Conservation (phyloP, 2,113 vertebrate genomes). For the Aspidoscelis tigris region DNA sequence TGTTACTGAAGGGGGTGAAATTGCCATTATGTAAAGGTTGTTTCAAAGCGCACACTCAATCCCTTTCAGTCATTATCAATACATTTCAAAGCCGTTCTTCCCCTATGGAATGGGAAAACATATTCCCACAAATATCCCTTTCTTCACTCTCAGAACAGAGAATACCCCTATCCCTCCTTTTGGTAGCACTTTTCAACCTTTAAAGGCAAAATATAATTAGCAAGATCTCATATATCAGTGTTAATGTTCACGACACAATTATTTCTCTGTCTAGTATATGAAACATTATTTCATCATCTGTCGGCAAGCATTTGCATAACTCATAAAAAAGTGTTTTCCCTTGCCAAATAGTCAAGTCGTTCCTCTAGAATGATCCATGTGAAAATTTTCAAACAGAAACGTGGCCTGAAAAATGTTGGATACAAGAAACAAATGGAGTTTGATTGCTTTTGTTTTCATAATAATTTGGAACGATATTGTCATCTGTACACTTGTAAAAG, state of each 20-base stretch:
- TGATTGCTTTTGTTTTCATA: too few relatives aligned
- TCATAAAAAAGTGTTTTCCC: accelerated
- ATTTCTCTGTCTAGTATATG: neutral
- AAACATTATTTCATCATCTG: neutral
- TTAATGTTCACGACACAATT: conserved; percentile 54
- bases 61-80: conserved; percentile 48
- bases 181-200: conserved; percentile 16
- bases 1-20: conserved; percentile 49
- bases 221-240: conserved; percentile 50
- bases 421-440: too few relatives aligned
- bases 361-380: too few relatives aligned
- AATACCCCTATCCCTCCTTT: conserved; percentile 23
- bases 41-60: conserved; percentile 47
- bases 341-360: neutral
- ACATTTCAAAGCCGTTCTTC: conserved; percentile 46
- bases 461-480: too few relatives aligned
- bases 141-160: conserved; percentile 20
- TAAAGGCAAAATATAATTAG: conserved; percentile 50
- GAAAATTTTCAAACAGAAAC: too few relatives aligned
- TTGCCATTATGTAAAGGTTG: conserved; percentile 29
- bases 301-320: accelerated
- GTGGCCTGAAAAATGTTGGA: too few relatives aligned
- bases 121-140: neutral
- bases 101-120: conserved; percentile 37
- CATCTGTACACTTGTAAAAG: too few relatives aligned